Evolutionary conservation across 2,113 vertebrate species (phyloP).

Genomic region (Tachuris rubrigastra): DNA sequence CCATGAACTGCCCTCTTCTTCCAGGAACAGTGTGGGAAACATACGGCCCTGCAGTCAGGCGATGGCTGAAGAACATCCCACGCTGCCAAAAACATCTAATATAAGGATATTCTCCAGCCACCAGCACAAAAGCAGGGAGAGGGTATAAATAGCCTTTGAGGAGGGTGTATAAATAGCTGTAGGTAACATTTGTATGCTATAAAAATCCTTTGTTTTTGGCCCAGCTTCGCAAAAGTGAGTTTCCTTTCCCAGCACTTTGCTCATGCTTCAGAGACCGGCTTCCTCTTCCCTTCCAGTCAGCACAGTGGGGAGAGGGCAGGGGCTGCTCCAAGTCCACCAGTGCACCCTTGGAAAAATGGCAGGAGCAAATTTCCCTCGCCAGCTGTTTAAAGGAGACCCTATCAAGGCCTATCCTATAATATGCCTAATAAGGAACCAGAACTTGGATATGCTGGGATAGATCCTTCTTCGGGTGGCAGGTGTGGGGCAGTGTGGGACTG

Average conservation of each 20-base stretch:
- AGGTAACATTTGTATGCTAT: conserved; percentile 22
- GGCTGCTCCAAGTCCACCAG: rapidly evolving
- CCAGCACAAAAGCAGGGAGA: conserved; percentile 14
- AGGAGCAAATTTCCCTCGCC: not conserved
- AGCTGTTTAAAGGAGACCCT: not conserved
- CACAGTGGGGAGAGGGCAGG: not conserved
- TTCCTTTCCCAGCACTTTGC: not conserved
- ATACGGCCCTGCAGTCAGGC: not conserved
- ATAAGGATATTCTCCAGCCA: not conserved
- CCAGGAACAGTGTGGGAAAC: not conserved
- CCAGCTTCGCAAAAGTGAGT: not conserved
- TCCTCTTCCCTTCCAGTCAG: not conserved
- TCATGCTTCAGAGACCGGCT: not conserved
- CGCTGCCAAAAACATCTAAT: not conserved
- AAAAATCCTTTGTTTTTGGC: not conserved
- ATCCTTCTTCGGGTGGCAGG: not conserved
- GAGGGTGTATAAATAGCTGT: conserved; percentile 26
- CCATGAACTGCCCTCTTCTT: not conserved
- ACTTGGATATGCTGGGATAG: rapidly evolving
- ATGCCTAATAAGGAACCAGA: not conserved
- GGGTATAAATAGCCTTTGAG: conserved; percentile 24
- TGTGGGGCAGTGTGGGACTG: rapidly evolving
- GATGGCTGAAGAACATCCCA: not conserved
- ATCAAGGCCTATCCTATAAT: not conserved
- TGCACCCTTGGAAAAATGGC: not conserved